Evolutionary conservation across 1,140 invertebrate species (phyloP), one percentile per base, ranked within the genome.

Genomic region (Geopemphigus sp.): DNA sequence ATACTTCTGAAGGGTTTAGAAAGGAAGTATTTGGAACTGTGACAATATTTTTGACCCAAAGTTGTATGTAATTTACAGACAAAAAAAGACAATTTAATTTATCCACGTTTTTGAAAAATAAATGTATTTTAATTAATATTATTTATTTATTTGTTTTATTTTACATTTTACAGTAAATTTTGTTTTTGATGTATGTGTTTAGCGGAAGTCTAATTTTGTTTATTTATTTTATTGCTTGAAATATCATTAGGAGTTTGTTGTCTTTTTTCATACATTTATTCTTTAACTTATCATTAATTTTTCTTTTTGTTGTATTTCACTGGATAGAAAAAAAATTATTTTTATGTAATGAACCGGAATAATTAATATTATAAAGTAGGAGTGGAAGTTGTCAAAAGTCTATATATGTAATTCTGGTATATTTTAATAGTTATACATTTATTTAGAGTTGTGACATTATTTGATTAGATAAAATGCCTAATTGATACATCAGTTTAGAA

Each of bases 11-110:
- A 54, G 53, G 24, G 24, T 73, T 73, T 68, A 15, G 14, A 5
- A 47, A 68, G 12, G 45, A 68, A 45, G 47, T 56, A 54, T 73
- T 73, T 73, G 70, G 70, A 73, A 73, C 70, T 32, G 15, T 54
- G 47, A 73, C 70, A 73, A 73, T 73, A 54, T n/a, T 56, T 54
- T 56, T 26, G 26, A 54, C 24, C 70, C 70, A 17, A 11, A 12
- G 12, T n/a, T 29, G 24, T 56, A 54, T 73, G n/a, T n/a, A n/a
- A 50, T 56, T 56, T 73, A 22, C 50, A 32, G 26, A 26, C 53
- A n/a, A n/a, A n/a, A n/a, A n/a, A n/a, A n/a, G n/a, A n/a, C 19
- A 66, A 45, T 45, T 66, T 24, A 47, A 68, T 68, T 1, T 12
- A 68, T 47, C 39, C 19, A 12, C 47, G 64, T 22, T 68, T 68